Percentiles rank a stretch among this genome's conserved stretches.
Evolutionary conservation across 2,797 vertebrate genomes (phyloP).

Genomic region (Centroberyx gerrardi): DNA sequence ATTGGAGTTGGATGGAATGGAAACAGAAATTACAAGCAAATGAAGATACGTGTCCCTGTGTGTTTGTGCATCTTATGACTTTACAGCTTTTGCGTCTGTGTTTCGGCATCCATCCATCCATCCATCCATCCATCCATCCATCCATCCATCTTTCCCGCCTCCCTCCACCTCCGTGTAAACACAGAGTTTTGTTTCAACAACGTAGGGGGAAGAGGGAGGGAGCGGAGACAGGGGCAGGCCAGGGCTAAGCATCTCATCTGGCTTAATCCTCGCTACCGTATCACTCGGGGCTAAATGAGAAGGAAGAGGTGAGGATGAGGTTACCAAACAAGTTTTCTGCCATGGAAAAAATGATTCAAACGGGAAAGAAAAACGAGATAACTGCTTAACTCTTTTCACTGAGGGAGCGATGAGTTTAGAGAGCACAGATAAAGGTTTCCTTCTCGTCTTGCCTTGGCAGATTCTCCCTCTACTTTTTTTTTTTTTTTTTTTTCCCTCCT

Average conservation of each 20-base stretch:
- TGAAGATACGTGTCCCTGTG: neutral
- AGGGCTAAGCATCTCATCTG: slow-evolving; percentile 29
- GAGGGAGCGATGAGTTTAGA: slow-evolving; percentile 57
- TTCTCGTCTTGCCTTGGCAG: slow-evolving; percentile 49
- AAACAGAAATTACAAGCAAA: slow-evolving; percentile 13
- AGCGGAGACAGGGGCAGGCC: neutral
- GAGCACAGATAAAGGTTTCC: slow-evolving; percentile 56
- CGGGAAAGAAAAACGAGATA: slow-evolving; percentile 48
- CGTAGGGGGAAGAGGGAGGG: neutral
- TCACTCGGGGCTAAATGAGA: slow-evolving; percentile 39
- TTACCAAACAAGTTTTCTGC: slow-evolving; percentile 49
- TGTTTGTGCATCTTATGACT: neutral
- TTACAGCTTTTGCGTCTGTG: too few species aligned
- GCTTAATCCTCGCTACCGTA: slow-evolving; percentile 56
- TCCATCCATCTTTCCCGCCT: neutral
- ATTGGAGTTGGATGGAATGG: slow-evolving; percentile 11
- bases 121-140: neutral
- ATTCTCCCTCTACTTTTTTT: slow-evolving; percentile 45
- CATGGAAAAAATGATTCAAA: slow-evolving; percentile 8
- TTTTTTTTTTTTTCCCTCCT: slow-evolving; percentile 31
- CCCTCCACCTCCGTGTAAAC: neutral
- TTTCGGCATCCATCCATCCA: neutral
- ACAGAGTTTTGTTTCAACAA: slow-evolving; percentile 25
- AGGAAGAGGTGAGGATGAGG: slow-evolving; percentile 44
- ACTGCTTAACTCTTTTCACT: slow-evolving; percentile 57